Percentiles rank a stretch among this genome's conserved stretches.
phyloP scores from a whole-genome alignment of 2,113 vertebrate genomes.

The Tupaia tana region DNA sequence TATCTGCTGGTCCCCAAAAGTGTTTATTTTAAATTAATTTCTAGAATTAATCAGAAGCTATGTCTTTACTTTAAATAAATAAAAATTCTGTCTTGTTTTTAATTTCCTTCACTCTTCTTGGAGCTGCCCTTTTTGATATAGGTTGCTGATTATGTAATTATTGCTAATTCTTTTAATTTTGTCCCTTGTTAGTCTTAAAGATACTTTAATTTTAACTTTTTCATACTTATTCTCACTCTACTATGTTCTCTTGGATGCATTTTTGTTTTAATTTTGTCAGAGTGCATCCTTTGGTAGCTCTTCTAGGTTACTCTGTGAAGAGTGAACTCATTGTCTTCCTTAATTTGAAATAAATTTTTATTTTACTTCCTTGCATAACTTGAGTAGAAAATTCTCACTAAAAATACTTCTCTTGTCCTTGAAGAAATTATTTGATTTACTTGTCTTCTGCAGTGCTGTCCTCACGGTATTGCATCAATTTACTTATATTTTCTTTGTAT shows the following conservation, averaged over 20 bases:
- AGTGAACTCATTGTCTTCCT: not conserved
- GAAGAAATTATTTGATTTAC: slow-evolving; percentile 2
- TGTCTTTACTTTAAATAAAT: not conserved
- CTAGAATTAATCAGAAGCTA: not conserved
- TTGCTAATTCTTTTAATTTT: not conserved
- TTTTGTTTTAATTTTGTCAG: not conserved
- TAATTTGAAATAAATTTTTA: not conserved
- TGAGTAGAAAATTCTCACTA: not conserved
- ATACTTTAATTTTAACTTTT: not conserved
- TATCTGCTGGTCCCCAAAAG: too few species aligned
- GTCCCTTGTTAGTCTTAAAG: not conserved
- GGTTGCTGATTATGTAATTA: not conserved
- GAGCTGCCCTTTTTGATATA: not conserved
- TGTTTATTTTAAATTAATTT: slow-evolving; percentile 5
- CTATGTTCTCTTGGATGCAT: not conserved
- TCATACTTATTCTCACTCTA: not conserved
- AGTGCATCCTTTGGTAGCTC: not conserved
- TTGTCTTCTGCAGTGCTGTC: not conserved
- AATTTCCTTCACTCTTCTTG: not conserved
- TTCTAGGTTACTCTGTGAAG: not conserved
- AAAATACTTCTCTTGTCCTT: not conserved
- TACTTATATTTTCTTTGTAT: not conserved
- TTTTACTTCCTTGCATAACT: not conserved
- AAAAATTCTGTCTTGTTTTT: not conserved
- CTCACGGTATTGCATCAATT: not conserved